Evolutionary conservation across 2,888 invertebrate species (phyloP).

Genomic region (Phortica okadai): DNA sequence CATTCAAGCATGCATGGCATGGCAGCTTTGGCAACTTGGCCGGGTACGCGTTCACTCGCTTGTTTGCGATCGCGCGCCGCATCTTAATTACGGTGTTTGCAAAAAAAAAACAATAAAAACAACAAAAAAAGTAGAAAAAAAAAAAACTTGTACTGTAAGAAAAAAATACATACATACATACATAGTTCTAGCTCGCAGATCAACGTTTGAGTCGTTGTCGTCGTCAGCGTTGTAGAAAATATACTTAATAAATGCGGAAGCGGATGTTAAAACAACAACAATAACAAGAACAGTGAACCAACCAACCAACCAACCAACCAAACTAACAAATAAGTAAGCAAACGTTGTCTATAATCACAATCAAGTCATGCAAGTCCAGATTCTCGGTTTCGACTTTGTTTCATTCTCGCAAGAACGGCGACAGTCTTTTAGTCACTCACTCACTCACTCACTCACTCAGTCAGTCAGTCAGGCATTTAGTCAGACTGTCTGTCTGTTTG

Average conservation of each 20-base stretch:
- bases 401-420: background rate
- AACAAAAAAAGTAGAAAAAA: background rate
- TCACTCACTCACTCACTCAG: background rate
- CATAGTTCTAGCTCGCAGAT: constrained; percentile 57
- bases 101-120: constrained; percentile 44
- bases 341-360: constrained; percentile 69
- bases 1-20: constrained; percentile 41
- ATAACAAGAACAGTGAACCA: constrained; percentile 42
- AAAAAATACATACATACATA: constrained; percentile 3
- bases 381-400: constrained; percentile 27
- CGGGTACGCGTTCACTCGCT: constrained; percentile 41
- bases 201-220: constrained; percentile 41
- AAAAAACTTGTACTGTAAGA: constrained; percentile 69
- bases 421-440: background rate
- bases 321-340: background rate
- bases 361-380: constrained; percentile 70
- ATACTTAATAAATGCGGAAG: constrained; percentile 74
- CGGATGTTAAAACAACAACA: constrained; percentile 70
- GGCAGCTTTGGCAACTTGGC: background rate
- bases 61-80: constrained; percentile 62
- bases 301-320: background rate
- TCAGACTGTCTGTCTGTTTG: background rate
- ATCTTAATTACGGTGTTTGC: constrained; percentile 66
- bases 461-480: background rate
- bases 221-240: constrained; percentile 46